Conservation (phyloP, 2,888 invertebrate species). For the Dinocampus coccinellae region DNA sequence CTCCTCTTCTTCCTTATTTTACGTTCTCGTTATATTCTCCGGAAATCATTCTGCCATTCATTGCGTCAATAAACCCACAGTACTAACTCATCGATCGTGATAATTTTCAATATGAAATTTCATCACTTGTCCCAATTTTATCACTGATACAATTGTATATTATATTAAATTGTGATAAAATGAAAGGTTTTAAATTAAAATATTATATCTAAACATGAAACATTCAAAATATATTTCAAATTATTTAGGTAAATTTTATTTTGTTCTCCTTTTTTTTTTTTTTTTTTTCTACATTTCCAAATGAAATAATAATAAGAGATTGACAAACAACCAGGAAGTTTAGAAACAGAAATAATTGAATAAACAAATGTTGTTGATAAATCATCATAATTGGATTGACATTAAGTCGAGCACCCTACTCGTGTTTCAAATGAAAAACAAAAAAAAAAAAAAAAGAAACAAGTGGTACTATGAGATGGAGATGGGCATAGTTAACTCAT, state of each 20-base stretch:
- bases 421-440: too few relatives aligned
- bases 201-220: too few relatives aligned
- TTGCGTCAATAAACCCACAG: not conserved
- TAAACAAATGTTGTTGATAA: too few relatives aligned
- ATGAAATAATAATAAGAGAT: too few relatives aligned
- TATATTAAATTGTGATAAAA: too few relatives aligned
- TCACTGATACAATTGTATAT: not conserved
- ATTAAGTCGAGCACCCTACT: not conserved
- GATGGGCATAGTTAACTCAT: conserved; percentile 9
- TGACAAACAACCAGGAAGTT: too few relatives aligned
- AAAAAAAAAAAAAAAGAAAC: not conserved
- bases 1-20: not conserved
- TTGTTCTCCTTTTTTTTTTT: too few relatives aligned
- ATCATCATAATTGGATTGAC: not conserved
- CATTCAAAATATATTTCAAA: too few relatives aligned
- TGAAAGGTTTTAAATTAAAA: too few relatives aligned
- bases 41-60: conserved; percentile 12
- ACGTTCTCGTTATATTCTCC: not conserved
- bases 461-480: not conserved
- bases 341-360: too few relatives aligned
- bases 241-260: too few relatives aligned
- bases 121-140: not conserved
- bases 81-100: not conserved
- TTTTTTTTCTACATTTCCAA: too few relatives aligned
- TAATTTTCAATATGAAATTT: not conserved